These are phyloP conservation scores for Rousettus leschenaultii DNA, from an alignment of 2,113 vertebrate genomes.

Conservation along the genomic window DNA sequence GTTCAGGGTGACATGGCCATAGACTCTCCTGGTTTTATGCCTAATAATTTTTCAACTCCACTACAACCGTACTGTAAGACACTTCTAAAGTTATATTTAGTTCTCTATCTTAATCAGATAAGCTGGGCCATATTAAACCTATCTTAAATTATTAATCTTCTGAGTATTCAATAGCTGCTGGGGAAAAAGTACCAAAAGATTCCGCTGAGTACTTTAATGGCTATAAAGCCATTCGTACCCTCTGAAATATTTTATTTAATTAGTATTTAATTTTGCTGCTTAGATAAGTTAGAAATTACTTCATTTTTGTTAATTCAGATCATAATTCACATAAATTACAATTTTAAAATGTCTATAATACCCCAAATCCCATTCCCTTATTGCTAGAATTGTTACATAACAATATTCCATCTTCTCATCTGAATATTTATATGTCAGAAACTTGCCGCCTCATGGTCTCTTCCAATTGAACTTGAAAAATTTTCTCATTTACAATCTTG, in stretches of 20 bases:
- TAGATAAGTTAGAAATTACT: neutral
- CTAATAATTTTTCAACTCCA: neutral
- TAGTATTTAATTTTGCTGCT: neutral
- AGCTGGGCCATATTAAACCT: neutral
- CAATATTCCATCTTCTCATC: neutral
- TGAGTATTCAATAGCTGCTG: neutral
- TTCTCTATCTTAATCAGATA: neutral
- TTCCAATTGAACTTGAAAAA: neutral
- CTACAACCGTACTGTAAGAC: neutral
- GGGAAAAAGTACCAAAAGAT: neutral
- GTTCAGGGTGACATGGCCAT: no score
- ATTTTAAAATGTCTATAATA: slow-evolving; percentile 36
- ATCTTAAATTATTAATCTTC: neutral
- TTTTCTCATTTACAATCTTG: neutral
- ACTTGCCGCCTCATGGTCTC: neutral
- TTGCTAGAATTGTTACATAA: slow-evolving; percentile 46
- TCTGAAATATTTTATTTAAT: slow-evolving; percentile 31
- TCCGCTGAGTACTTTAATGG: neutral
- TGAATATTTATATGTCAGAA: neutral
- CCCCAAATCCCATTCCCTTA: neutral
- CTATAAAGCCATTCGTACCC: neutral
- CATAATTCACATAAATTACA: neutral
- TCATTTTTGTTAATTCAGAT: slow-evolving; percentile 33
- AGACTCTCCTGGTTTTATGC: no score
- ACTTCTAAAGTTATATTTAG: neutral